Evolutionary conservation across 1,140 invertebrate species (phyloP), one percentile per base, ranked within the genome.

Genomic region (Harlomillsia oculata): DNA sequence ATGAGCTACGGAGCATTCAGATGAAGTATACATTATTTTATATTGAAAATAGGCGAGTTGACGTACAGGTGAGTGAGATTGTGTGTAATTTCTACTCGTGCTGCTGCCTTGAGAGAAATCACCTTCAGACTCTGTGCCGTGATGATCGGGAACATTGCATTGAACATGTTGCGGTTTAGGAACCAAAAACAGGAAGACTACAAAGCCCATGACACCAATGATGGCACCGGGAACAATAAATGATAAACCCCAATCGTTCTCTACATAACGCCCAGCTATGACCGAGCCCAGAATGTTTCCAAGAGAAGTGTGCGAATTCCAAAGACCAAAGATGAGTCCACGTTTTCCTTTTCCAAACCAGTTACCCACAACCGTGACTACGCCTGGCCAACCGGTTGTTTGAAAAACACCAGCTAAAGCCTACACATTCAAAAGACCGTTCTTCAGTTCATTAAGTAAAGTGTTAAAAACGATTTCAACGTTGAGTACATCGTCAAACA

Each of bases 251-350:
- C 94, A 98, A 30, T 60, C 53, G 1, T 69, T 74, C 68, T 87
- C 84, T 6, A 97, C 88, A 74, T 83, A 96, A 34, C 78, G 68
- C 0, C 85, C 87, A 8, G 92, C 89, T 53, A 97, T 84, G 4
- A 92, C 60, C 1, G 82, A 78, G 70, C 87, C 93, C 79, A 96
- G 69, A 68, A 97, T 96, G 71, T 97, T 97, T 26, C 94, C 94
- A 11, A 97, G 77, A 0, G 89, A 94, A 0, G 93, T 96, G 66
- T 97, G 93, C 1, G 92, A 93, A 73, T 97, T 97, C 79, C 79
- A 98, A 13, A 97, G 77, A 13, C 94, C 94, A 73, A 97, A 96
- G 60, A 97, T 92, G 6, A 97, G 73, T 20, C 94, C 78, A 70
- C 82, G 76, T 70, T 90, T 91, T 18, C 81, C 79, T 72, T 88